Percentiles rank a stretch among this genome's conserved stretches.
These are phyloP conservation scores for Hyalella azteca DNA, from an alignment of 2,888 invertebrate genomes.

Conservation along the genomic window DNA sequence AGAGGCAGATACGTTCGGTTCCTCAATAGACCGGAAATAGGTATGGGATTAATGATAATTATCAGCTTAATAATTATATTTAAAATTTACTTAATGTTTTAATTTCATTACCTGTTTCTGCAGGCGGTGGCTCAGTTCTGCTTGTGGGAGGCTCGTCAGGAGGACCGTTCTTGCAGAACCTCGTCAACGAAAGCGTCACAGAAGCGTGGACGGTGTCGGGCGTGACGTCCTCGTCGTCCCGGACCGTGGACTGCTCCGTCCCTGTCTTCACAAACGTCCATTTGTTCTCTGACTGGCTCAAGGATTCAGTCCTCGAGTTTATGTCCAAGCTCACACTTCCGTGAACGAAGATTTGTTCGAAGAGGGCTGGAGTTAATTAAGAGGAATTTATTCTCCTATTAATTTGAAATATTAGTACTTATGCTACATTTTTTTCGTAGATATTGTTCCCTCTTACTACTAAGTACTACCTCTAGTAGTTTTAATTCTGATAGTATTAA, in stretches of 20 bases:
- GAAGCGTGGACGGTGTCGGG: slow-evolving; percentile 46
- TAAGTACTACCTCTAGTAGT: too few relatives aligned
- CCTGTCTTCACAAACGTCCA: slow-evolving; percentile 38
- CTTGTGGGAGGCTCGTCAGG: slow-evolving; percentile 45
- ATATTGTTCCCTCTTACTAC: too few relatives aligned
- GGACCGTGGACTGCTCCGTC: slow-evolving; percentile 8
- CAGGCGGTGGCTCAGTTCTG: not conserved
- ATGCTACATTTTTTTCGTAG: too few relatives aligned
- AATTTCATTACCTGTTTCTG: not conserved
- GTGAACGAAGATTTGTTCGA: not conserved
- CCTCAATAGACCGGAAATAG: too few relatives aligned
- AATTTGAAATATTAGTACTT: too few relatives aligned
- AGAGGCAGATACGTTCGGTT: too few relatives aligned
- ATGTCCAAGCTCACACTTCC: not conserved
- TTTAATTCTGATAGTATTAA: too few relatives aligned
- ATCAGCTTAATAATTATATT: too few relatives aligned
- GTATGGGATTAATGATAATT: too few relatives aligned
- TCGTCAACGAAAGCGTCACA: slow-evolving; percentile 5
- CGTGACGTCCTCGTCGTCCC: slow-evolving; percentile 40
- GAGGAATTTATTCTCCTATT: too few relatives aligned
- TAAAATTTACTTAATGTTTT: not conserved
- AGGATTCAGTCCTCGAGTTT: slow-evolving; percentile 10
- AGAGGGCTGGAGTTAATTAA: too few relatives aligned
- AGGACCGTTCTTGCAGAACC: slow-evolving; percentile 49
- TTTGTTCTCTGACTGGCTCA: slow-evolving; percentile 41